Conservation (phyloP, 92 coral and sea anemone species). For the Porites divaricata region DNA sequence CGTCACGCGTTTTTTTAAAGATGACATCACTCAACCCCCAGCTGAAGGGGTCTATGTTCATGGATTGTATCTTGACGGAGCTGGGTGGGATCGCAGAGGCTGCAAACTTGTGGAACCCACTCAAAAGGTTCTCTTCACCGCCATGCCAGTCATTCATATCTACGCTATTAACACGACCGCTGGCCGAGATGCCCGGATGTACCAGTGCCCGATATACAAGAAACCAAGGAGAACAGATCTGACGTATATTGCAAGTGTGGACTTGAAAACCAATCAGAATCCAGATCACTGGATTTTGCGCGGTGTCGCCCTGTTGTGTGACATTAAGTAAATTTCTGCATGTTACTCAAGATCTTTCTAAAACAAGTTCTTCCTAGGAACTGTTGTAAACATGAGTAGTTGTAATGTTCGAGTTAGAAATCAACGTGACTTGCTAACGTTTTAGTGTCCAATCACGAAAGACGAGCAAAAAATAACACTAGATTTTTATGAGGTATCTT, state of each 20-base stretch:
- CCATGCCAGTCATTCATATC: constrained; percentile 96
- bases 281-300: constrained; percentile 99
- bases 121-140: constrained; percentile 92
- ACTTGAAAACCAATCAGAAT: constrained; percentile 97
- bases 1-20: constrained; percentile 95
- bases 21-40: constrained; percentile 94
- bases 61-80: constrained; percentile 93
- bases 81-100: constrained; percentile 99
- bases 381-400: background rate
- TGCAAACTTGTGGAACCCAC: constrained; percentile 95
- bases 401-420: background rate
- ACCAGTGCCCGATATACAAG: constrained; percentile 99
- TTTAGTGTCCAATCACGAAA: background rate
- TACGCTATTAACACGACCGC: constrained; percentile 98
- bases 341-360: background rate
- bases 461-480: background rate
- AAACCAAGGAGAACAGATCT: constrained; percentile 96
- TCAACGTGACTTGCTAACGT: background rate
- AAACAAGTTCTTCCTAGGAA: background rate
- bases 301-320: constrained; percentile 97
- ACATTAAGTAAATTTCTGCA: constrained; percentile 71
- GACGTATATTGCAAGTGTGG: constrained; percentile 97
- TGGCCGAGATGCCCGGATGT: constrained; percentile 93
- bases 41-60: constrained; percentile 97
- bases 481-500: background rate